Percentiles rank a stretch among this genome's conserved stretches.
phyloP scores from a whole-genome alignment of 2,797 vertebrate genomes.

The Gallirallus australis region DNA sequence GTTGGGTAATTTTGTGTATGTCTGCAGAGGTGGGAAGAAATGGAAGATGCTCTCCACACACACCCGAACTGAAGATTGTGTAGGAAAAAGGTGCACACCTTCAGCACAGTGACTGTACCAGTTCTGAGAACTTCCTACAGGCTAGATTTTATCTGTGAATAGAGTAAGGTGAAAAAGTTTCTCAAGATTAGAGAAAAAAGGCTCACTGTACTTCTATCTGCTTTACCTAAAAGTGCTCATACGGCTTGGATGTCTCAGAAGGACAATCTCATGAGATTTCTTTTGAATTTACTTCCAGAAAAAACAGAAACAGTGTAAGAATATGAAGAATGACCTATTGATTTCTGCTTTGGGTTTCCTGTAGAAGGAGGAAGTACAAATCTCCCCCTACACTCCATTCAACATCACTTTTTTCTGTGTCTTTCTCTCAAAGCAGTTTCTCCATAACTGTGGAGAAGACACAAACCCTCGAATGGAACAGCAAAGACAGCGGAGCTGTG shows the following conservation, averaged over 20 bases:
- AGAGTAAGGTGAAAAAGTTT: not conserved
- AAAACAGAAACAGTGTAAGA: slow-evolving; percentile 24
- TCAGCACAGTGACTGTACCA: not conserved
- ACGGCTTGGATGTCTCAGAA: not conserved
- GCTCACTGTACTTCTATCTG: not conserved
- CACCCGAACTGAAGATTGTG: not conserved
- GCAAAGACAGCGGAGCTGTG: not conserved
- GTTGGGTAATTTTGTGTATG: not conserved
- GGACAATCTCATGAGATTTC: slow-evolving; percentile 22
- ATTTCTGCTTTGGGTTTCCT: slow-evolving; percentile 8
- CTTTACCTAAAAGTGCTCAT: not conserved
- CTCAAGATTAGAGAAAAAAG: not conserved
- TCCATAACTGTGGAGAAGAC: not conserved
- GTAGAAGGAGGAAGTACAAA: slow-evolving; percentile 10
- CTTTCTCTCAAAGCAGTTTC: not conserved
- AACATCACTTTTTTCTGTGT: not conserved
- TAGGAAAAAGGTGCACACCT: not conserved
- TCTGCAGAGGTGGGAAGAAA: not conserved
- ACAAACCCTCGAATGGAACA: not conserved
- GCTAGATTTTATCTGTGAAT: not conserved
- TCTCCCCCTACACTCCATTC: not conserved
- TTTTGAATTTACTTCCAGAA: slow-evolving; percentile 48
- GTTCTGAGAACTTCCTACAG: not conserved
- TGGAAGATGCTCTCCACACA: not conserved
- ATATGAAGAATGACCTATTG: not conserved